These are phyloP conservation scores for Thereva unica DNA, from an alignment of 2,888 invertebrate genomes.

Conservation along the genomic window DNA sequence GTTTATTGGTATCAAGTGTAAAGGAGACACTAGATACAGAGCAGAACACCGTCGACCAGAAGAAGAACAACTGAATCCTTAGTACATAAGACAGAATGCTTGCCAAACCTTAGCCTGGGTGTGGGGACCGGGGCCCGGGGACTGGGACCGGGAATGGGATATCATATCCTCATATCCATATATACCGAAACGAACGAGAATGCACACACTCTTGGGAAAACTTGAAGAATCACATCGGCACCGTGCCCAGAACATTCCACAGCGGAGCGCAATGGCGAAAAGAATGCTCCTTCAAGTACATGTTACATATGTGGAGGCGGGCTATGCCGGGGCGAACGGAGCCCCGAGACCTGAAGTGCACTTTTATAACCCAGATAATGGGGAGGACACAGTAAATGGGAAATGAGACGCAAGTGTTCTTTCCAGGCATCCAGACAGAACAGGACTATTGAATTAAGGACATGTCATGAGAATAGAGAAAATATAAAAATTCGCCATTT, in stretches of 20 bases:
- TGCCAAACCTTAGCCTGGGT: not conserved
- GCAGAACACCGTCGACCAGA: not conserved
- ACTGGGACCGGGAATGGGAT: no score
- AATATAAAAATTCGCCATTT: no score
- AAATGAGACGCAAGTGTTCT: constrained; percentile 12
- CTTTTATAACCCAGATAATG: constrained; percentile 27
- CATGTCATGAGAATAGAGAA: constrained; percentile 5
- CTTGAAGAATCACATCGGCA: not conserved
- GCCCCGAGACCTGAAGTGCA: constrained; percentile 19
- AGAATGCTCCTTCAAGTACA: constrained; percentile 25
- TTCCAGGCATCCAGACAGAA: constrained; percentile 22
- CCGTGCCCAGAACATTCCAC: not conserved
- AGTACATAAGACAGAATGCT: constrained; percentile 13
- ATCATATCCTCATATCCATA: no score
- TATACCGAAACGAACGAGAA: no score
- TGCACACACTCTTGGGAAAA: no score
- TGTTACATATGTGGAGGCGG: constrained; percentile 28
- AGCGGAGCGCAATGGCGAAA: constrained; percentile 19
- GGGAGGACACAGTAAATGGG: not conserved
- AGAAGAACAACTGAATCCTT: constrained; percentile 11
- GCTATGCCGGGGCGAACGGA: not conserved
- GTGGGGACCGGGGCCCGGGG: not conserved
- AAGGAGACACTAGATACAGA: constrained; percentile 24
- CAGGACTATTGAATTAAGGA: constrained; percentile 24
- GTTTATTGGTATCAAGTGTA: constrained; percentile 7